phyloP scores from a whole-genome alignment of 2,888 invertebrate species.

The Sphaerolaimus hirsutus region DNA sequence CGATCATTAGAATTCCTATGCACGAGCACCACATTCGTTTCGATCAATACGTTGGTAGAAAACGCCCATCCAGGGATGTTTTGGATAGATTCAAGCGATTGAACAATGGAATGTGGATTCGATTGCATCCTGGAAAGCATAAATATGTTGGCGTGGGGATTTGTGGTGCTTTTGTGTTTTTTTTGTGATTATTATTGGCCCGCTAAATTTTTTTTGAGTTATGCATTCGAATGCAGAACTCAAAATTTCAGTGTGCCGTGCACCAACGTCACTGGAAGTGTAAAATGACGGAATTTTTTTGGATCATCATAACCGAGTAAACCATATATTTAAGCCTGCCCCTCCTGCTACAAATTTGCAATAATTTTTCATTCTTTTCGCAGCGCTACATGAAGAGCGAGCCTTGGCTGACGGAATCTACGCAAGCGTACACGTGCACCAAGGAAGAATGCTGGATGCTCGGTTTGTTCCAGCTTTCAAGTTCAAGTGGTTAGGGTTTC shows the following conservation, averaged over 20 bases:
- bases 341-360: too few relatives aligned
- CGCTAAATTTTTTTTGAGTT: too few relatives aligned
- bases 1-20: conserved; percentile 4
- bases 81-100: conserved; percentile 7
- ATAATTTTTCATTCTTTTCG: too few relatives aligned
- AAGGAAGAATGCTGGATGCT: conserved; percentile 38
- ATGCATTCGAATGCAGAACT: too few relatives aligned
- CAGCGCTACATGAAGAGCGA: conserved; percentile 3
- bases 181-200: too few relatives aligned
- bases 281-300: too few relatives aligned
- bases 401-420: background rate
- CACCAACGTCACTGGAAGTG: too few relatives aligned
- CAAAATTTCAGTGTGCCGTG: too few relatives aligned
- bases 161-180: background rate
- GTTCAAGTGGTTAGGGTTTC: too few relatives aligned
- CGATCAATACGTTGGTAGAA: conserved; percentile 3
- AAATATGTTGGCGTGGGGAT: background rate
- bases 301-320: too few relatives aligned
- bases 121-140: background rate
- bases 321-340: too few relatives aligned
- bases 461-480: too few relatives aligned
- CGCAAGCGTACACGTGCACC: background rate
- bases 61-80: conserved; percentile 5
- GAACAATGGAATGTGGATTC: conserved; percentile 7
- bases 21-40: conserved; percentile 6